Conservation (phyloP, 2,113 vertebrate species). For the Lanius collurio region DNA sequence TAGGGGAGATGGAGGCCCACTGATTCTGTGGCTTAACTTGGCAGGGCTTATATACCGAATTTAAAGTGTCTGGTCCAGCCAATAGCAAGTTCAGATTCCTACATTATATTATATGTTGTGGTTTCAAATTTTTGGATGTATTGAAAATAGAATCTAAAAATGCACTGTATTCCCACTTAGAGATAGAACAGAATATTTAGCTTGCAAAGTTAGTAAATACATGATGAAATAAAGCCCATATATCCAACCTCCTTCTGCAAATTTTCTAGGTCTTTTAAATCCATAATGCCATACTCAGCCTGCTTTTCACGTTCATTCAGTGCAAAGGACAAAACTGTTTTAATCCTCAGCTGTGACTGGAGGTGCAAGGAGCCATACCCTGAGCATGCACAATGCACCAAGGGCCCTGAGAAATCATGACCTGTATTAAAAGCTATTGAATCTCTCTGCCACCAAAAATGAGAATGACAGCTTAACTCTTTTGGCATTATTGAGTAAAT, state of each 20-base stretch:
- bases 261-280: neutral
- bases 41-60: neutral
- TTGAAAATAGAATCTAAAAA: neutral
- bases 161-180: neutral
- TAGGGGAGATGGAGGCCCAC: neutral
- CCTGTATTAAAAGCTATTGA: neutral
- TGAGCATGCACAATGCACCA: no score
- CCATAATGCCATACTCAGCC: neutral
- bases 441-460: neutral
- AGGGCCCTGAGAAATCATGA: neutral
- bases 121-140: neutral
- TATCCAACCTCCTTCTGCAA: neutral
- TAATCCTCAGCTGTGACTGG: neutral
- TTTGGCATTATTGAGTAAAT: neutral
- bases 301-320: neutral
- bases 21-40: neutral
- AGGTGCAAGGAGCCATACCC: neutral
- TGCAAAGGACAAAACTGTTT: neutral
- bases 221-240: neutral
- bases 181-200: neutral
- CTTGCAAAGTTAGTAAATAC: neutral
- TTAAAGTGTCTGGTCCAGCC: neutral
- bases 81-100: neutral
- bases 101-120: rapidly evolving
- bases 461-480: neutral